Conservation (phyloP, 2,113 vertebrate genomes). For the Phrynosoma platyrhinos region DNA sequence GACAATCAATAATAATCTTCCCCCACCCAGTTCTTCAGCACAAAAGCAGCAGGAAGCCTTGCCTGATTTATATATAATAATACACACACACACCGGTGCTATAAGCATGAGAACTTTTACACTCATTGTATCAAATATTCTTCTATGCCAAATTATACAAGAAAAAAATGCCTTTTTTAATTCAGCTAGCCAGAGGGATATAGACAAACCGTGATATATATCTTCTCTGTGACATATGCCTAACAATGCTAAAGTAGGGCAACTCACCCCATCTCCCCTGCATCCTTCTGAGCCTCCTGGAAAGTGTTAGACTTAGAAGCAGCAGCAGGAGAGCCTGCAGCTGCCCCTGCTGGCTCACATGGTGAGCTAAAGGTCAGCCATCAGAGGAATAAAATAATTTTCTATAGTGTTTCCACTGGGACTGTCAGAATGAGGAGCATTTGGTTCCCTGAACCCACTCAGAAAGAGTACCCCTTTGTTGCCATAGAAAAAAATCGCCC, state of each 20-base stretch:
- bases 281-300: not conserved
- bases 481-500: not conserved
- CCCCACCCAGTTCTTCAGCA: not conserved
- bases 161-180: constrained; percentile 32
- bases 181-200: not conserved
- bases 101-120: constrained; percentile 15
- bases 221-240: constrained; percentile 19
- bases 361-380: not conserved
- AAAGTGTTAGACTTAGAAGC: constrained; percentile 9
- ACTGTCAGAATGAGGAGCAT: not conserved
- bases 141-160: constrained; percentile 31
- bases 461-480: not conserved
- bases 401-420: not conserved
- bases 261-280: constrained; percentile 2
- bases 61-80: not conserved
- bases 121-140: constrained; percentile 18
- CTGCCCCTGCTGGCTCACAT: not conserved
- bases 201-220: constrained; percentile 38
- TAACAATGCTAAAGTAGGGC: constrained; percentile 37
- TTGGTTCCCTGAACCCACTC: not conserved
- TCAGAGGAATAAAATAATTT: not conserved
- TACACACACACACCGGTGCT: not conserved
- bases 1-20: not conserved
- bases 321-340: not conserved
- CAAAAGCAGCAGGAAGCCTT: constrained; percentile 16